phyloP scores from a whole-genome alignment of 2,888 invertebrate species.

The Eugnorisma glareosa region DNA sequence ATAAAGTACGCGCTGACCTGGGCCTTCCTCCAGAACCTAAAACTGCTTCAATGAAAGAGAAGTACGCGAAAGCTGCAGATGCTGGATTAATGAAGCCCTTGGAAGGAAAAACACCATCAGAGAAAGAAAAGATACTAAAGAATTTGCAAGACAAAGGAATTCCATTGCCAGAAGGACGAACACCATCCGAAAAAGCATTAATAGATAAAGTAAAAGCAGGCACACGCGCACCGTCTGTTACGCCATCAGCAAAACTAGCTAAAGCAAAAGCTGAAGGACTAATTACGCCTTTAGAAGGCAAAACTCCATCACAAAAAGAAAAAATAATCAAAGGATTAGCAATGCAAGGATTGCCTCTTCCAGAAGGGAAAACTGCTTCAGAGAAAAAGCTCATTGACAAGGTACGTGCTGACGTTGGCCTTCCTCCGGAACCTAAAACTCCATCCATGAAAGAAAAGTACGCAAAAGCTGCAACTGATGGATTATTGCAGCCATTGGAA shows the following conservation, averaged over 20 bases:
- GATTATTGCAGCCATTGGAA: not conserved
- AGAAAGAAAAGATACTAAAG: no score
- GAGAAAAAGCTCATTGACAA: not conserved
- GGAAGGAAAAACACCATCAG: no score
- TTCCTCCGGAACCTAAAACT: slow-evolving; percentile 12
- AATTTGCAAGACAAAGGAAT: no score
- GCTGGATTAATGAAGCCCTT: no score
- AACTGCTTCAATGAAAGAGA: no score
- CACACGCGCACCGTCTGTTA: rapidly evolving
- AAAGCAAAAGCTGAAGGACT: slow-evolving; percentile 7
- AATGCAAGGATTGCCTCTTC: not conserved
- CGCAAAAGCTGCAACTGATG: not conserved
- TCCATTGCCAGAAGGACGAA: no score
- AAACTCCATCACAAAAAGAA: slow-evolving; percentile 1
- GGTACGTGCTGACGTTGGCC: not conserved
- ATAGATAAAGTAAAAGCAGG: not conserved
- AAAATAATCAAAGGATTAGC: not conserved
- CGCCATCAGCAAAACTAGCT: not conserved
- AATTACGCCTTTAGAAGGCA: slow-evolving; percentile 1
- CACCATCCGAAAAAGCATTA: no score
- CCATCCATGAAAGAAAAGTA: slow-evolving; percentile 2
- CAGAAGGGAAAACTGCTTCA: not conserved
- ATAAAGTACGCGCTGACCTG: no score
- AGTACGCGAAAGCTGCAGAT: no score
- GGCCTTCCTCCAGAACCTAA: no score